Evolutionary conservation across 2,797 vertebrate species (phyloP).

Genomic region (Alouatta caraya): DNA sequence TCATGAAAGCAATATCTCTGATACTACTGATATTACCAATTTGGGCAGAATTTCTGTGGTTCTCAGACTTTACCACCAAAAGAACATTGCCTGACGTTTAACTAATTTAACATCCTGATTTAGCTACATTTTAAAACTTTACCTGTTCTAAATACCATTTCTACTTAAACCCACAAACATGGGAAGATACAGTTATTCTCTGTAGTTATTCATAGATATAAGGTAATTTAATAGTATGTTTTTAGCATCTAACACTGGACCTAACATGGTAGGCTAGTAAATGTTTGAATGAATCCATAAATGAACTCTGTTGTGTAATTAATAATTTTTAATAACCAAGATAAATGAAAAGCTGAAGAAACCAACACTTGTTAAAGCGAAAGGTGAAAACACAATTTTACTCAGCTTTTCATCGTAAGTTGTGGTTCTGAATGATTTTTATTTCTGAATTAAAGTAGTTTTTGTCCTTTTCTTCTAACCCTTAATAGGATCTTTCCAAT

Average conservation of each 20-base stretch:
- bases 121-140: neutral
- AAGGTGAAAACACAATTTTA: neutral
- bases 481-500: constrained; percentile 93
- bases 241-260: neutral
- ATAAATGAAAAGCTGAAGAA: neutral
- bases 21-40: neutral
- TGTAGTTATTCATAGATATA: neutral
- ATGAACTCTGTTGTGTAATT: neutral
- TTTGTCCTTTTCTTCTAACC: constrained; percentile 11
- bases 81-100: neutral
- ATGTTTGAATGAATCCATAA: neutral
- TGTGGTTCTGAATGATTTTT: constrained; percentile 15
- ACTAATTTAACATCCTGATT: neutral
- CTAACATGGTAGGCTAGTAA: neutral
- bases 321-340: neutral
- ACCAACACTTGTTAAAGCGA: neutral
- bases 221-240: neutral
- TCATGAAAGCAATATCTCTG: neutral
- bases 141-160: neutral
- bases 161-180: neutral
- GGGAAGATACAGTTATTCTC: neutral
- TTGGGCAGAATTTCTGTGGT: neutral
- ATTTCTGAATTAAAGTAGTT: constrained; percentile 51
- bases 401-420: neutral
- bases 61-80: neutral